phyloP scores from a whole-genome alignment of 2,113 vertebrate genomes.

The Neoarius graeffei region DNA sequence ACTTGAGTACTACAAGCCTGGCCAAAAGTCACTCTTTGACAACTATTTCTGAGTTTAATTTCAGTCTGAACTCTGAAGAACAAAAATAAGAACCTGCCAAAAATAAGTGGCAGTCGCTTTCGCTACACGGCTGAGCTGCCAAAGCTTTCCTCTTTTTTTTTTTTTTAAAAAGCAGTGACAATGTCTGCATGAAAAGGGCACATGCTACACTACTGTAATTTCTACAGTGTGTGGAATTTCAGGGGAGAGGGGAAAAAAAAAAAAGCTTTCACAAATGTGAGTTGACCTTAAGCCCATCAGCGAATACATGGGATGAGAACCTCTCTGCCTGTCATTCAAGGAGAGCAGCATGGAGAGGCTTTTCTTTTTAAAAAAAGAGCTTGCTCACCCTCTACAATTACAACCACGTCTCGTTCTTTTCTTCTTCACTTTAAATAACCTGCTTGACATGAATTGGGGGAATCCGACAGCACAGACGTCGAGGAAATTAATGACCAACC shows the following conservation, averaged over 20 bases:
- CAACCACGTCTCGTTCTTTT: not conserved
- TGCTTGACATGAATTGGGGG: not conserved
- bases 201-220: not conserved
- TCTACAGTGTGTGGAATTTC: not conserved
- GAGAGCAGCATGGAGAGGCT: not conserved
- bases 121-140: not conserved
- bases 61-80: not conserved
- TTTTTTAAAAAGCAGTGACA: not conserved
- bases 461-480: not conserved
- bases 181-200: not conserved
- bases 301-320: not conserved
- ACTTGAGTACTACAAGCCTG: too few species aligned
- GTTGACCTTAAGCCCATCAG: slow-evolving; percentile 13
- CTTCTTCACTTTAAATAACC: not conserved
- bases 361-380: not conserved
- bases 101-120: not conserved
- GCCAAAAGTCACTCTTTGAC: not conserved
- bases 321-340: slow-evolving; percentile 29
- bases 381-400: slow-evolving; percentile 2
- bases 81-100: not conserved
- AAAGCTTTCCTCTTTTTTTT: not conserved
- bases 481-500: not conserved
- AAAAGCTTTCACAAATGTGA: slow-evolving; percentile 11
- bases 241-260: not conserved
- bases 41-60: not conserved